Evolutionary conservation across 2,888 invertebrate genomes (phyloP), one percentile per base, ranked within the genome.

Genomic region (Sinelater perroti): DNA sequence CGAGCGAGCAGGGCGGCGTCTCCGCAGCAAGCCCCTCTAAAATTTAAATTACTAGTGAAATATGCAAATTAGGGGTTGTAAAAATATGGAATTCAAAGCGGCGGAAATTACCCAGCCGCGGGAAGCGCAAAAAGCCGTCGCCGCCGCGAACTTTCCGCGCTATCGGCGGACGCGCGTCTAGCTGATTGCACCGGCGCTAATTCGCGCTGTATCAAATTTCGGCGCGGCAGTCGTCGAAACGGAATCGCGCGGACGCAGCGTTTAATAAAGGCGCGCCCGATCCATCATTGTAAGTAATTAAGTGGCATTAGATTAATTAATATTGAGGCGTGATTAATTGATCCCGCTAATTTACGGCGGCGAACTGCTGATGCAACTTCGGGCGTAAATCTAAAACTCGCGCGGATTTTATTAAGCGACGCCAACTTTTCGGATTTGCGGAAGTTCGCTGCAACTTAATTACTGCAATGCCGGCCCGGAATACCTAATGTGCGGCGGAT

Each of bases 241-340:
- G 10, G 40, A 40, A 40, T 11, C 11, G 7, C 5, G 21, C 40
- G 44, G 16, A 14, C 44, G 30, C 46, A 33, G 31, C 33, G 33
- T 46, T 46, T 46, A 46, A 33, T 33, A 46, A 46, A 44, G 17
- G 44, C 3, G 11, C 24, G 30, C 35, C 35, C 42, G 45, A 56
- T 56, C 44, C 42, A 55, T 59, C 59, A 59, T 54, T 54, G 59
- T 55, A 55, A 50, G 54, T 59, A 59, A 59, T 59, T 59, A 59
- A 51, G 50, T 51, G 50, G 45, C 54, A 55, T 54, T 38, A 51
- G 54, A 55, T 54, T 59, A 59, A 59, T 59, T 59, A 59, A 55
- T 59, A 59, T 55, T 55, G 59, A 59, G 55, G 50, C 40, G 30
- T 59, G 59, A 59, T 54, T 59, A 59, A 59, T 59, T 51, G 49